phyloP scores from a whole-genome alignment of 2,113 vertebrate genomes.

The Rhinichthys klamathensis region DNA sequence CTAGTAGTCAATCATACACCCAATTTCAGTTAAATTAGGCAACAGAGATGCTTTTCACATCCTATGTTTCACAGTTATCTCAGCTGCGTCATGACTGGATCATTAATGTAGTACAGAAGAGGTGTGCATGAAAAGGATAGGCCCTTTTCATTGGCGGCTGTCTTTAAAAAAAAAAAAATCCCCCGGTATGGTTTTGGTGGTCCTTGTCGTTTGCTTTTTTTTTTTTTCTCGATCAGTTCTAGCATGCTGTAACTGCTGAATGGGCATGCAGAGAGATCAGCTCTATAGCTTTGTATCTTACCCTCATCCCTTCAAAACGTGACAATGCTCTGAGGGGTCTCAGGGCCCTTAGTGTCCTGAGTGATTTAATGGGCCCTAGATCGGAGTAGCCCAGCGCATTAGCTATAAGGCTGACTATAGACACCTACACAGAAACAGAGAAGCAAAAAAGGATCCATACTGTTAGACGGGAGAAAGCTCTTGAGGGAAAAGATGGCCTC shows the following conservation, averaged over 20 bases:
- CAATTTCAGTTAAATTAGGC: conserved; percentile 68
- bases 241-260: conserved; percentile 97
- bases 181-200: conserved; percentile 59
- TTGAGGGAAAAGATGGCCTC: conserved; percentile 82
- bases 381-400: conserved; percentile 99
- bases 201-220: conserved; percentile 56
- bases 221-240: conserved; percentile 88
- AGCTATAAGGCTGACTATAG: conserved; percentile 99
- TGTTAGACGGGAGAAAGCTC: conserved; percentile 90
- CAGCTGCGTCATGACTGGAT: conserved; percentile 93
- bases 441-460: conserved; percentile 96
- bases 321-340: conserved; percentile 99
- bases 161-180: conserved; percentile 64
- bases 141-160: conserved; percentile 59
- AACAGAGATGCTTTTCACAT: conserved; percentile 56
- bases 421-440: conserved; percentile 99
- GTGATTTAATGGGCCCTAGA: conserved; percentile 99
- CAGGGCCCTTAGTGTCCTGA: conserved; percentile 99
- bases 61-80: conserved; percentile 69
- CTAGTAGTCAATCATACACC: conserved; percentile 39
- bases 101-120: conserved; percentile 72
- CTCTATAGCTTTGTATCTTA: conserved; percentile 97
- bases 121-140: conserved; percentile 70
- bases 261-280: conserved; percentile 99
- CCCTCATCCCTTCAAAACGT: conserved; percentile 99